Evolutionary conservation across 2,888 invertebrate genomes (phyloP), one percentile per base, ranked within the genome.

Genomic region (Hyppa rectilinea): DNA sequence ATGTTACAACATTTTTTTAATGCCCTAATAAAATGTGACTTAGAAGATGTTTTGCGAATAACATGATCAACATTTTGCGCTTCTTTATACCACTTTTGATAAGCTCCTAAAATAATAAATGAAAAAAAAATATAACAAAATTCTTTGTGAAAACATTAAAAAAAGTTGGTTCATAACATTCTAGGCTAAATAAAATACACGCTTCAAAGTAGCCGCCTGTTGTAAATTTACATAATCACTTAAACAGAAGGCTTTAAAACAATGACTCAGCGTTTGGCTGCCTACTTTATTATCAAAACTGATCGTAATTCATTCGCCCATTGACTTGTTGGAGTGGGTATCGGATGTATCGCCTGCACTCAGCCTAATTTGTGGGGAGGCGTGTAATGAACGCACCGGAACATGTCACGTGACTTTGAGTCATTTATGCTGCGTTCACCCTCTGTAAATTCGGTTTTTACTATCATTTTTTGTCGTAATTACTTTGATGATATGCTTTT

Each of bases 331-430:
- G 76, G 83, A 85, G 83, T 83, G 82, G 78, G 71, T 86, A 83
- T 78, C 78, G 63, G 80, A 84, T 80, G 78, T 86, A 81, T 85
- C 70, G 76, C 79, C 71, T 88, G 91, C 92, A 92, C 92, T 92
- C 87, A 86, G 87, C 78, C 85, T 91, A 93, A 92, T 92, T 90
- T 87, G 89, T 85, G 87, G 89, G 89, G 88, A 81, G 80, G 80
- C 80, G 82, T 81, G 80, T 85, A 85, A 85, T 80, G 80, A 81
- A 81, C 73, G 75, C 76, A 81, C 81, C 80, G 87, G 83, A 77
- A 83, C 84, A 81, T 81, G 82, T 87, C 85, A 89, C 89, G 90
- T 89, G 90, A 89, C 89, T 85, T 78, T 81, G 74, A 84, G 82
- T 87, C 88, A 87, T 90, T 87, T 85, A 76, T 79, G 75, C 72